These are phyloP conservation scores for Papilio protenor DNA, from an alignment of 2,888 invertebrate species.

Conservation along the genomic window DNA sequence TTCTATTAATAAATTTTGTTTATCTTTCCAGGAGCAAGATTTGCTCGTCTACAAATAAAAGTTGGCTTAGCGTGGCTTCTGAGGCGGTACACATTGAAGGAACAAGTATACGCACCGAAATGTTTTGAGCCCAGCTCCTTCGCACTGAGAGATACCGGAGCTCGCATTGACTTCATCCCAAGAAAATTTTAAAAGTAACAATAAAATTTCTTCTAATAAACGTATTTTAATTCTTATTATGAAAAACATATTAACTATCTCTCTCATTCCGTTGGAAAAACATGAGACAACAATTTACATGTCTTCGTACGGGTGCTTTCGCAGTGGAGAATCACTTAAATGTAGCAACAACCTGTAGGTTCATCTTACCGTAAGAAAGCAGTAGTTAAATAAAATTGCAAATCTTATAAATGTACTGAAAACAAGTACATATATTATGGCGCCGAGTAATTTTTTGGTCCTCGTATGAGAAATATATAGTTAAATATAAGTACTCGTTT, in stretches of 20 bases:
- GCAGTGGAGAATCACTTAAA: no score
- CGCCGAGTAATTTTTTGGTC: no score
- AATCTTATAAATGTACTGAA: neutral
- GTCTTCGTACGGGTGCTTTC: no score
- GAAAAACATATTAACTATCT: no score
- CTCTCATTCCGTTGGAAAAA: no score
- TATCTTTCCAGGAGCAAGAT: slow-evolving; percentile 58
- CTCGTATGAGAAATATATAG: neutral
- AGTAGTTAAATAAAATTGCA: neutral
- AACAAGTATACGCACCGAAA: slow-evolving; percentile 52
- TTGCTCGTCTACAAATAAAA: slow-evolving; percentile 63
- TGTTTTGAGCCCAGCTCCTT: slow-evolving; percentile 60
- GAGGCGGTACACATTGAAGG: slow-evolving; percentile 56
- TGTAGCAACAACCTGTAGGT: no score
- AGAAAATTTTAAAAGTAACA: neutral
- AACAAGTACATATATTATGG: neutral
- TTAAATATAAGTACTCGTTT: neutral
- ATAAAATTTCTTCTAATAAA: no score
- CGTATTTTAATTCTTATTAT: no score
- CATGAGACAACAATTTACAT: no score
- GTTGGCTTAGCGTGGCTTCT: slow-evolving; percentile 59
- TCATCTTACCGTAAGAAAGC: no score
- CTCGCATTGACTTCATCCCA: slow-evolving; percentile 50
- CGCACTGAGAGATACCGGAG: slow-evolving; percentile 55
- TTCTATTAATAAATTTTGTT: neutral